Evolutionary conservation across 2,888 invertebrate species (phyloP), one percentile per base, ranked within the genome.

Genomic region (Sphecodes monilicornis): DNA sequence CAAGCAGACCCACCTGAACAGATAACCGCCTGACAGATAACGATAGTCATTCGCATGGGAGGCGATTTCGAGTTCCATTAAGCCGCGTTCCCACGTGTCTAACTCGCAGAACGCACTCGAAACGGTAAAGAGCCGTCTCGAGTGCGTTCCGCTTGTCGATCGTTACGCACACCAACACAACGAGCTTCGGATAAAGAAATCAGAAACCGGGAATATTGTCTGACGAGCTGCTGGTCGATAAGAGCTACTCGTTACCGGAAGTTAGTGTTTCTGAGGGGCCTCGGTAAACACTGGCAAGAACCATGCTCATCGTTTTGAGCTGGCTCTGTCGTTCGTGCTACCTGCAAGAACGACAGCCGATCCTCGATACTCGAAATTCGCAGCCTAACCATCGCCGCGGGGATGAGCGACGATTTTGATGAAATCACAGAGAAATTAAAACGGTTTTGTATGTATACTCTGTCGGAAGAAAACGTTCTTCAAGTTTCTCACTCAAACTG

Each of bases 261-360:
- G 84, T 82, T 16, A 41, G 39, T 43, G 60, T 26, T 39, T 46
- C 68, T 22, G 78, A 72, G 39, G 50, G 78, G 72, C n/a, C 18
- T 46, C 70, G 78, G 39, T 60, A 66, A 46, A 75, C 57, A 72
- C 41, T 41, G 71, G 50, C 72, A 76, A 75, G 78, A 75, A 84
- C 84, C 50, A 54, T 64, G 64, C 72, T 50, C 32, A 66, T 10
- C 84, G 84, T 72, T 84, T 83, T 76, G 69, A 83, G 83, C 82
- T 5, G 57, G 26, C 13, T 81, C 41, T n/a, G 18, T 68, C 29
- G 32, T 26, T 70, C 43, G 29, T n/a, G 54, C 54, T 66, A 32
- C 16, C 4, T 18, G 6, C 8, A 11, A 29, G 22, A 54, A 69
- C 50, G 64, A 66, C 22, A 6, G 18, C 18, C 16, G 43, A 66